phyloP scores from a whole-genome alignment of 30 jellyfish, hydroid and myxozoan genomes.

The Cassiopea andromeda region DNA sequence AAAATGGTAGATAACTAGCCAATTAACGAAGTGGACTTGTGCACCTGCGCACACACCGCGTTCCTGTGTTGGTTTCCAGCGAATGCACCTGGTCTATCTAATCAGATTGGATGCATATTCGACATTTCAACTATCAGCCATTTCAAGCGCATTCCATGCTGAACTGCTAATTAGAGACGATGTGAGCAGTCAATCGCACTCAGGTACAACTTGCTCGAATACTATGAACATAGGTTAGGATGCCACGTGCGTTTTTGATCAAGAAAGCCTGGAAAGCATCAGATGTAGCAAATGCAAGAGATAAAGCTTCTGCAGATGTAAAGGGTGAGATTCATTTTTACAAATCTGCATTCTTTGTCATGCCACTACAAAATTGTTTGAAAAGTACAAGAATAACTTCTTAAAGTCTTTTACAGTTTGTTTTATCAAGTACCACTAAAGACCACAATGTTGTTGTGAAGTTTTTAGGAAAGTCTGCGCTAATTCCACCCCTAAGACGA shows the following conservation, averaged over 20 bases:
- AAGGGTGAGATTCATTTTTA: conserved; percentile 4
- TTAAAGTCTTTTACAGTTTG: no score
- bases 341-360: background rate
- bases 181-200: background rate
- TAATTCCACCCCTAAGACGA: no score
- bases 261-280: conserved; percentile 46
- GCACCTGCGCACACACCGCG: conserved; percentile 55
- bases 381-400: background rate
- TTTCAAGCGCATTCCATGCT: conserved; percentile 33
- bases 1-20: conserved; percentile 26
- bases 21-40: conserved; percentile 17
- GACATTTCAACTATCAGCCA: conserved; percentile 39
- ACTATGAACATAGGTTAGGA: conserved; percentile 6
- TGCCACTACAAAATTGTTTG: background rate
- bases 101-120: conserved; percentile 19
- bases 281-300: background rate
- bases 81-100: conserved; percentile 54
- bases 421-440: no score
- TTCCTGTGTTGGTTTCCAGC: conserved; percentile 43
- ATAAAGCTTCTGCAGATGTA: background rate
- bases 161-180: conserved; percentile 51
- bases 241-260: conserved; percentile 56
- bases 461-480: no score
- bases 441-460: no score
- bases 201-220: background rate